Evolutionary conservation across 2,888 invertebrate genomes (phyloP), one percentile per base, ranked within the genome.

Genomic region (Mamestra brassicae): DNA sequence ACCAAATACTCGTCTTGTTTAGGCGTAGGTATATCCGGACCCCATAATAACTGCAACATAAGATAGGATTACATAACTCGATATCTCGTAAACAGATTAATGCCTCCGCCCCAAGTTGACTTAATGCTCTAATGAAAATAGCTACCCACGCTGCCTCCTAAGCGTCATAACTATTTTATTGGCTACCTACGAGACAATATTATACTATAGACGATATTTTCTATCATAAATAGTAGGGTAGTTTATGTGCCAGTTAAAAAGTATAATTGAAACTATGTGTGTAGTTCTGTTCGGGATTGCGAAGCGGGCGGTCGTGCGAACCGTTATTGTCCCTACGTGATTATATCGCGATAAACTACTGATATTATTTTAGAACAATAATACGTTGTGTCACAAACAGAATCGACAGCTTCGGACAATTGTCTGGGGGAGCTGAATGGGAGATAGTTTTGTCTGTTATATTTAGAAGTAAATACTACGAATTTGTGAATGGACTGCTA

Each of bases 81-180:
- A 92, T 94, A 91, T 92, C 91, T 91, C 92, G 92, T 94, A 93
- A 94, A 94, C 94, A 94, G 92, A 93, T 94, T 94, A 94, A 93
- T 93, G 88, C 87, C 87, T 87, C 88, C 89, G 82, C 85, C 88
- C 88, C 88, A 89, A 91, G 91, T 92, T 92, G 92, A 93, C 90
- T 94, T 94, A 92, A 94, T 92, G 90, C 88, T 90, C 87, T 92
- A 93, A 92, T 93, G 92, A 93, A 94, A 93, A 93, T 90, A 91
- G 89, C 90, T 85, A 85, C 90, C 87, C 85, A 85, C 83, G 83
- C 83, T 71, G 61, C 70, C 67, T 84, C 85, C 83, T 74, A 82
- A 78, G 76, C 88, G 90, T 87, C 78, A 89, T 89, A 89, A 91
- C 90, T 85, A 89, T 91, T 92, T 92, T 92, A 92, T 90, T 90